Conservation (phyloP, 2,888 invertebrate species). For the Reticulitermes lucifugus region DNA sequence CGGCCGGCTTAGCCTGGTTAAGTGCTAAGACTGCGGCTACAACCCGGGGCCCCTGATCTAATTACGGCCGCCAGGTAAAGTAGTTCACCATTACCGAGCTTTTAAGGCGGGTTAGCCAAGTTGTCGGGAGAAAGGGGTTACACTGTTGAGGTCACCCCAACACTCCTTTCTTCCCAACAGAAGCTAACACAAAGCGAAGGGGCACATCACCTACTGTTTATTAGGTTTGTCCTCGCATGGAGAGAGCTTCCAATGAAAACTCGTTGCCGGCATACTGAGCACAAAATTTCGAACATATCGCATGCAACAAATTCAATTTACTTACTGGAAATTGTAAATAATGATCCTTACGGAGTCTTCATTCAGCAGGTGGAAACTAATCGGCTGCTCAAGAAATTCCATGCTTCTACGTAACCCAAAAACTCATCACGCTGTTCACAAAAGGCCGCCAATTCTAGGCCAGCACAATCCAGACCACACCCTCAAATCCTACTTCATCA, state of each 20-base stretch:
- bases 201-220: conserved; percentile 20
- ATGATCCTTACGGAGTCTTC: too few species aligned
- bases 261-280: background rate
- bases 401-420: too few species aligned
- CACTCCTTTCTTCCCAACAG: conserved; percentile 13
- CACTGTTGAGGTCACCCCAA: conserved; percentile 41
- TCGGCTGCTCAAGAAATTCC: too few species aligned
- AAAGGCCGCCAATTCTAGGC: too few species aligned
- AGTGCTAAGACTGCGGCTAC: conserved; percentile 41
- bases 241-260: background rate
- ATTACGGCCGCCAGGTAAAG: conserved; percentile 46
- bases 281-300: background rate
- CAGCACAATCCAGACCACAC: too few species aligned
- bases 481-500: too few species aligned
- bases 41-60: conserved; percentile 39
- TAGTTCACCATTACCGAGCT: conserved; percentile 43
- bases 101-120: conserved; percentile 43
- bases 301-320: background rate
- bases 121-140: conserved; percentile 45
- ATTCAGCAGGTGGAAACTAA: too few species aligned
- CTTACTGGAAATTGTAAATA: background rate
- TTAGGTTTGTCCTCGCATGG: conserved; percentile 17
- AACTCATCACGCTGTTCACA: too few species aligned
- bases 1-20: conserved; percentile 16
- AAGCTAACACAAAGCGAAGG: conserved; percentile 36